Evolutionary conservation across 2,797 vertebrate species (phyloP).

Genomic region (Chelon auratus): DNA sequence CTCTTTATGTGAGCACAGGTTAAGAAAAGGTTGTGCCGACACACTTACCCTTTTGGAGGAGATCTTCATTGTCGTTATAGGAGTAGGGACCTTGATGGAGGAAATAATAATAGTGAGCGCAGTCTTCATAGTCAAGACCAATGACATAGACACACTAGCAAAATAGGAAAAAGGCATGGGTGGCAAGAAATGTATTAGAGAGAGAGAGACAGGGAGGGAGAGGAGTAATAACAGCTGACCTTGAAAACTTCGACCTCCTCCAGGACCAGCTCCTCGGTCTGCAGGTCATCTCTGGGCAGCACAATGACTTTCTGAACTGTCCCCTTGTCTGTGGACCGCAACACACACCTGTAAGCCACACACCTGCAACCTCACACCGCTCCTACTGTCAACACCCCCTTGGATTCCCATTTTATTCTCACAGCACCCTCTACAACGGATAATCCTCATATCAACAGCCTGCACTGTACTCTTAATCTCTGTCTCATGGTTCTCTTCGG

Average conservation of each 20-base stretch:
- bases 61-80: constrained; percentile 97
- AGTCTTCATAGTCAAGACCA: not conserved
- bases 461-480: constrained; percentile 47
- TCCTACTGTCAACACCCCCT: constrained; percentile 44
- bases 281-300: constrained; percentile 94
- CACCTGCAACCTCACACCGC: constrained; percentile 37
- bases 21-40: constrained; percentile 19
- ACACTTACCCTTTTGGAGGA: constrained; percentile 96
- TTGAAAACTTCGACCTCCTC: constrained; percentile 99
- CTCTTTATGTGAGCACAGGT: constrained; percentile 32
- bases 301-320: constrained; percentile 99
- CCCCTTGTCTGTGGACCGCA: constrained; percentile 88
- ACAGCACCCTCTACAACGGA: constrained; percentile 44
- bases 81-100: constrained; percentile 88
- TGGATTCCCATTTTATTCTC: constrained; percentile 51
- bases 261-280: constrained; percentile 95
- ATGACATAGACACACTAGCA: not conserved
- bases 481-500: constrained; percentile 15
- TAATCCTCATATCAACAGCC: constrained; percentile 65
- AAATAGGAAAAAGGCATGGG: not conserved
- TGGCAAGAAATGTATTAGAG: not conserved
- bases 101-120: constrained; percentile 39
- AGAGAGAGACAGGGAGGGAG: not conserved
- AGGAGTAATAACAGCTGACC: constrained; percentile 75
- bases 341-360: constrained; percentile 60